phyloP scores from a whole-genome alignment of 2,113 vertebrate species.

The Eublepharis macularius region DNA sequence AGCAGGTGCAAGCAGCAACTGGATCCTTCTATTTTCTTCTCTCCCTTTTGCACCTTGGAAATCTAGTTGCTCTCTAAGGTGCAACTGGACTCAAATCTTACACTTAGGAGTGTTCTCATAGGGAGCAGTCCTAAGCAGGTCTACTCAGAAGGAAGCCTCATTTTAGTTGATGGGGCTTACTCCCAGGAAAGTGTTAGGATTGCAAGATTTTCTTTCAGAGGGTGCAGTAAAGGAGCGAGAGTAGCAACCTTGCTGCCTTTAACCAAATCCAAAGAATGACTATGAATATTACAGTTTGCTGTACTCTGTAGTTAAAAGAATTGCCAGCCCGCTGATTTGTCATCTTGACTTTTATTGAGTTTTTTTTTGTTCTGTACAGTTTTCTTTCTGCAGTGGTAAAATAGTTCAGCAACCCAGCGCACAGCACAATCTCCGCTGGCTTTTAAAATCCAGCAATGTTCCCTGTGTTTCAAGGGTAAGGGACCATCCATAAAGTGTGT shows the following conservation, averaged over 20 bases:
- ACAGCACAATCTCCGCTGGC: neutral
- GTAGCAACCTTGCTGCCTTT: neutral
- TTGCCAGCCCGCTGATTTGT: neutral
- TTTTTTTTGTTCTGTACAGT: neutral
- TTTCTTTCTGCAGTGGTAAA: neutral
- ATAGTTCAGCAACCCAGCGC: neutral
- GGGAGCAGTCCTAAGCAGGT: too few relatives aligned
- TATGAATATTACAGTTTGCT: neutral
- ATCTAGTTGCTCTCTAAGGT: too few relatives aligned
- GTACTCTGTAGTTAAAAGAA: neutral
- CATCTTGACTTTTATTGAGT: neutral
- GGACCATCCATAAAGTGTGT: neutral
- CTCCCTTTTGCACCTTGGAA: too few relatives aligned
- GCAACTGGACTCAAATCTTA: too few relatives aligned
- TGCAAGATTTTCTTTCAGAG: neutral
- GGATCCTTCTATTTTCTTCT: too few relatives aligned
- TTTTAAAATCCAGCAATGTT: constrained; percentile 10
- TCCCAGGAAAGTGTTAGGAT: neutral
- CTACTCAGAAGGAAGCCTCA: neutral
- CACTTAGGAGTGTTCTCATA: too few relatives aligned
- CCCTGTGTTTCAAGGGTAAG: neutral
- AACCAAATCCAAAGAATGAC: neutral
- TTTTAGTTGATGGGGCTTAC: neutral
- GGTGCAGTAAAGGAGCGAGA: neutral
- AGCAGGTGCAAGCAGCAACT: too few relatives aligned